Base-by-base conservation (phyloP, 2,113 vertebrate species). In the Grammomys dolichurus region DNA sequence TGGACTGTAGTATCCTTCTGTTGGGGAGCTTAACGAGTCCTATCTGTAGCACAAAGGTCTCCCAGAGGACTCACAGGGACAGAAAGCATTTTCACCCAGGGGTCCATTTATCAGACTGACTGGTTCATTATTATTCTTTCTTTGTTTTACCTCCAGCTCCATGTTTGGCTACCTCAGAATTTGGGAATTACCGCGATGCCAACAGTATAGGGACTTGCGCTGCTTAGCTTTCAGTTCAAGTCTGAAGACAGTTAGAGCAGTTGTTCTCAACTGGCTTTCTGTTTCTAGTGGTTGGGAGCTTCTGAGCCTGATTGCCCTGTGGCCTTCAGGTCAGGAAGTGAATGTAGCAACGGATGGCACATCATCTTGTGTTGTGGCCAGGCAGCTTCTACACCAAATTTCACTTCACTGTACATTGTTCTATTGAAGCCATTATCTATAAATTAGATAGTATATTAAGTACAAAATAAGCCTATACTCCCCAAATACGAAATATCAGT, bases 101-200 rank as follows among this genome's bases (percentile, higher is more conserved):
- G 94, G 63, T 48, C 90, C 60, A 24, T 51, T 75, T 31, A 46
- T 58, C 90, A 94, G 90, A 28, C 54, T 13, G 60, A 70, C 40
- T 33, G 9, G 22, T 36, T 78, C 51, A 28, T 17, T 58, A 51
- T 17, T 5, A 28, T 63, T 20, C 73, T 89, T 65, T 70, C 56
- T 78, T 89, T 46, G 69, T 88, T 77, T 51, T 33, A 36, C 28
- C 90, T 81, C 80, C 67, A 22, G 6, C 54, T 58, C 36, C 20
- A 17, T 48, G 54, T 77, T 87, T 75, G 82, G 89, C 77, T 95
- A 89, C 91, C 86, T 97, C 31, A 10, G 81, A 31, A 82, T 56
- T 81, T 77, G 63, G 28, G 69, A 82, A 63, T 31, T 7, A 87
- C n/a, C 31, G 9, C 12, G 33, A 73, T 73, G 80, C 60, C 78